These are phyloP conservation scores for Physeter macrocephalus DNA, from an alignment of 2,113 vertebrate species.

Conservation along the genomic window DNA sequence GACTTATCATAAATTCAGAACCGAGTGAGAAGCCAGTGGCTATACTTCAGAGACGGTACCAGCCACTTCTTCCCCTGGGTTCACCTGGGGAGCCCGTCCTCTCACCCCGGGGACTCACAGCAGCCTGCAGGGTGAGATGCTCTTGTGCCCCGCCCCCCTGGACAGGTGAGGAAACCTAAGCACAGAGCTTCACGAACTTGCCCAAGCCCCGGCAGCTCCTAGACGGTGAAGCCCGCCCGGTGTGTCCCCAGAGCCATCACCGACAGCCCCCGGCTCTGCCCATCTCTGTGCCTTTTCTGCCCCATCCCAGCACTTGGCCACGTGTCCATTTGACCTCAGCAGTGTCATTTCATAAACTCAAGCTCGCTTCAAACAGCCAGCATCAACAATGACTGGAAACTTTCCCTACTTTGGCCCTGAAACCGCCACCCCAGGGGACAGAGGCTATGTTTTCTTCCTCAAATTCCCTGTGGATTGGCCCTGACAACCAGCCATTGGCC, in stretches of 20 bases:
- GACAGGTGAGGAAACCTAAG: background rate
- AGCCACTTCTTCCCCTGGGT: background rate
- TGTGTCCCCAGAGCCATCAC: too few species aligned
- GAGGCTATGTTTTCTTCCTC: background rate
- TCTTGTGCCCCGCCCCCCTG: background rate
- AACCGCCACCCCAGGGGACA: background rate
- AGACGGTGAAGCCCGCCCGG: background rate
- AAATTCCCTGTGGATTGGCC: background rate
- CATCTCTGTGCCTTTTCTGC: background rate
- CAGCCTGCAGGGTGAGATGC: background rate
- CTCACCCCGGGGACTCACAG: background rate
- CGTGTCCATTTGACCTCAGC: background rate
- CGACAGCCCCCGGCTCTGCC: background rate
- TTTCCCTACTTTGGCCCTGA: background rate
- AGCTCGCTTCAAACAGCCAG: background rate
- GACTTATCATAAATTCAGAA: background rate
- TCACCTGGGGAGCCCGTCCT: background rate
- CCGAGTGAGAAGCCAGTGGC: background rate
- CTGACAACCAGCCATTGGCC: background rate
- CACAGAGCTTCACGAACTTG: too few species aligned
- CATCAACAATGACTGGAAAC: background rate
- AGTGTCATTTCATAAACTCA: background rate
- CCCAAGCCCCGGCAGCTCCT: background rate
- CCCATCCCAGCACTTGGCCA: background rate
- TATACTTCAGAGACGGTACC: accelerated